Evolutionary conservation across 1,140 invertebrate genomes (phyloP).

Genomic region (Sipha flava): DNA sequence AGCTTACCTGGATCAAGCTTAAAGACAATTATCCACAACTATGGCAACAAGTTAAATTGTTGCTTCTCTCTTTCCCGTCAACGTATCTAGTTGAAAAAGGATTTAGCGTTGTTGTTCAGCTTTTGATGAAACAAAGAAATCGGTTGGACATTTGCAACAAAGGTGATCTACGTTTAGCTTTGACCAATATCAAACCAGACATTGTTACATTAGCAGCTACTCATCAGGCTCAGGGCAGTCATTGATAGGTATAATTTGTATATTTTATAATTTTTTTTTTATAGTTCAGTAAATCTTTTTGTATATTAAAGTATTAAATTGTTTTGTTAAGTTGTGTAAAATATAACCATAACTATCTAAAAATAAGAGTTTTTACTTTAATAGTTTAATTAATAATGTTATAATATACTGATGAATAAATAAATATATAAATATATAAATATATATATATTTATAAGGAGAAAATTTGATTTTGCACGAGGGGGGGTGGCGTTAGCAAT

Average conservation of each 20-base stretch:
- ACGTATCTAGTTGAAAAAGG: too few species aligned
- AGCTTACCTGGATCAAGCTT: background rate
- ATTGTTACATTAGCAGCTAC: too few species aligned
- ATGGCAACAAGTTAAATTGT: too few species aligned
- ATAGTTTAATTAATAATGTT: background rate
- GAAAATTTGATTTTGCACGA: background rate
- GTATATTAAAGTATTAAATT: conserved; percentile 7
- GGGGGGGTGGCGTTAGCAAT: background rate
- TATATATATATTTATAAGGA: background rate
- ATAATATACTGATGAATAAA: background rate
- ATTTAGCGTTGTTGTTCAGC: too few species aligned
- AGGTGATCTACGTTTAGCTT: too few species aligned
- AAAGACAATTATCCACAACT: background rate
- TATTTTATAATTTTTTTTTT: conserved; percentile 11
- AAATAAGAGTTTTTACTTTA: background rate
- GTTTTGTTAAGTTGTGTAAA: background rate
- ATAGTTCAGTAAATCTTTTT: background rate
- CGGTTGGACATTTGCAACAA: too few species aligned
- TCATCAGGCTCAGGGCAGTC: background rate
- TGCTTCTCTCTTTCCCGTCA: too few species aligned
- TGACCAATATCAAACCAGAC: too few species aligned
- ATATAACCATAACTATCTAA: background rate
- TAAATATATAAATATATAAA: background rate
- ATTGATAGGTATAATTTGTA: conserved; percentile 8
- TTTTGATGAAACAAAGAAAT: too few species aligned